A percentile compares a stretch with the other conserved stretches of the same genome.
Evolutionary conservation across 2,888 invertebrate genomes (phyloP).

Genomic region (Tanytarsus gracilentus): DNA sequence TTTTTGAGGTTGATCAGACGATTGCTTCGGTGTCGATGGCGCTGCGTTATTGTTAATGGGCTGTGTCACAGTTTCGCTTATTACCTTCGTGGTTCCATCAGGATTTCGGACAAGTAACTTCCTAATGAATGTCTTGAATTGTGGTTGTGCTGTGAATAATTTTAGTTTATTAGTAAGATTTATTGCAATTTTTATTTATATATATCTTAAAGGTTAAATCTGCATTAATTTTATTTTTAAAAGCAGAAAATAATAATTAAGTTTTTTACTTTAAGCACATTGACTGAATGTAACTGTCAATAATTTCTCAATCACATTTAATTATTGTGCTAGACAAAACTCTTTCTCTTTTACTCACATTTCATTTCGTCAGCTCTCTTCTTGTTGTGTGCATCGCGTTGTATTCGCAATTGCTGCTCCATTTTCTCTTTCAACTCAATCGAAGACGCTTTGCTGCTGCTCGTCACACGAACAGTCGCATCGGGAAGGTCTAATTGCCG

Average conservation of each 20-base stretch:
- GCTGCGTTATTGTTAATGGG: constrained; percentile 49
- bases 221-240: too few species aligned
- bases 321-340: constrained; percentile 33
- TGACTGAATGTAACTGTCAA: too few species aligned
- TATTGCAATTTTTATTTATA: too few species aligned
- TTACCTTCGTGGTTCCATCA: constrained; percentile 56
- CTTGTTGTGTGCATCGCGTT: constrained; percentile 81
- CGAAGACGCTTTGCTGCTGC: constrained; percentile 49
- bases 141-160: constrained; percentile 17
- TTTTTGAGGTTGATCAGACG: constrained; percentile 57
- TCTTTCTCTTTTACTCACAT: constrained; percentile 40
- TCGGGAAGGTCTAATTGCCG: constrained; percentile 32
- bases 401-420: constrained; percentile 82
- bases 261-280: too few species aligned
- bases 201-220: too few species aligned
- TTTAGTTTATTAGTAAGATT: too few species aligned
- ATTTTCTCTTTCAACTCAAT: constrained; percentile 80
- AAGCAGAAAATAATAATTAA: too few species aligned
- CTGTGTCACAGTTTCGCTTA: constrained; percentile 48
- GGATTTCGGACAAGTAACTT: constrained; percentile 44
- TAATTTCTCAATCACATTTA: too few species aligned
- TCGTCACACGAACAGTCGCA: constrained; percentile 36
- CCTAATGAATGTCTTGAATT: constrained; percentile 31
- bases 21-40: constrained; percentile 53
- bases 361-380: constrained; percentile 63